Percentiles rank a stretch among this genome's conserved stretches.
Evolutionary conservation across 2,797 vertebrate species (phyloP).

Genomic region (Danionella dracula): DNA sequence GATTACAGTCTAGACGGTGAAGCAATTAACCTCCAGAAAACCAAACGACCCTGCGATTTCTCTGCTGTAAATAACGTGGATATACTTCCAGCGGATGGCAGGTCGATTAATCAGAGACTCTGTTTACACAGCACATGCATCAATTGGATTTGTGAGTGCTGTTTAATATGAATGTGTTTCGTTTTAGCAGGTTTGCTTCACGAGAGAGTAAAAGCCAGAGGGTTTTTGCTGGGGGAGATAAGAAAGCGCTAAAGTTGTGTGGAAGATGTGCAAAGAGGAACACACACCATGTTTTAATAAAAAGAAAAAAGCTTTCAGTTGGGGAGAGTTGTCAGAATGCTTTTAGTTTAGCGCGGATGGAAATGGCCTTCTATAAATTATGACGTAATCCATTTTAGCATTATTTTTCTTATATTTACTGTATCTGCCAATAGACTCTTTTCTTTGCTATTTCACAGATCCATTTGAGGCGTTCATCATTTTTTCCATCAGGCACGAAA

Average conservation of each 20-base stretch:
- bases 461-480: slow-evolving; percentile 82
- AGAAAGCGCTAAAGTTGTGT: neutral
- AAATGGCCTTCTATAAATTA: neutral
- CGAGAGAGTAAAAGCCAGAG: neutral
- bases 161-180: neutral
- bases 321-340: neutral
- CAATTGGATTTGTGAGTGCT: neutral
- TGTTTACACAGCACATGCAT: neutral
- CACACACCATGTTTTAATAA: slow-evolving; percentile 5
- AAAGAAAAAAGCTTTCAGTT: neutral
- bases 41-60: neutral
- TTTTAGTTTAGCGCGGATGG: neutral
- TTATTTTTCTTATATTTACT: too few species aligned
- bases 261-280: neutral
- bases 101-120: neutral
- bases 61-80: neutral
- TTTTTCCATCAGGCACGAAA: slow-evolving; percentile 85
- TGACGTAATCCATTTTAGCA: neutral
- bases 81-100: neutral
- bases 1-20: neutral
- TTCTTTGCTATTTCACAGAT: slow-evolving; percentile 62
- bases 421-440: neutral
- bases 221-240: neutral
- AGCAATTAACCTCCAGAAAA: neutral
- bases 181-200: neutral